Evolutionary conservation across 2,113 vertebrate genomes (phyloP), one percentile per base, ranked within the genome.

Genomic region (Picathartes gymnocephalus): DNA sequence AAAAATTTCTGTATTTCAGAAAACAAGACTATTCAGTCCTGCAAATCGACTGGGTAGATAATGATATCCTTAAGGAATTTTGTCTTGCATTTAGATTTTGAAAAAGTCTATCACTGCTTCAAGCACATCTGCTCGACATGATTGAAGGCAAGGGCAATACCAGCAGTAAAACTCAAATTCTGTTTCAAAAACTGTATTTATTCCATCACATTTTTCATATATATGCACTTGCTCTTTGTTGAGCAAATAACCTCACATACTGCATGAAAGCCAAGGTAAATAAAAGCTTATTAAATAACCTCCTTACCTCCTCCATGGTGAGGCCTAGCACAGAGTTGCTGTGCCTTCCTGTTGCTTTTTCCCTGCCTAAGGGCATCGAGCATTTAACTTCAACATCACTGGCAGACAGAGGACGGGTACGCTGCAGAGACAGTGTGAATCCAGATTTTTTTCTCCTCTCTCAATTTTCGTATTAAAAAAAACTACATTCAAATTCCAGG

Each of bases 231-330:
- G 45, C 30, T 76, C 51, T 90, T 86, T 86, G 30, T 50, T 86
- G 82, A 92, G 39, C 39, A 94, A 77, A 72, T 58, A 82, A 57
- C 17, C 20, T 42, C 73, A 87, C 10, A 42, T n/a, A 47, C 5
- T 57, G 64, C 61, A 74, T 44, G 44, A 88, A 80, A 83, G 74
- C 50, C 54, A 87, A 73, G 13, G 37, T 91, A 80, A 86, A 91
- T 33, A 86, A 57, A 88, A 88, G 54, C 70, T 40, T 76, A 45
- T 31, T 84, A 95, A 95, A 87, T 11, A 70, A 58, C 39, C 39
- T 74, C 37, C 96, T 98, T 97, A 99, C 99, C 98, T 99, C 99
- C 74, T 99, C 99, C 95, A 98, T 97, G 19, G 98, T 99, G 58
- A 99, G 96, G 35, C 98, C 98, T 86, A 99, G 96, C 57, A 98